Base-by-base conservation (phyloP, 2,113 vertebrate genomes). In the Scytalopus superciliaris region DNA sequence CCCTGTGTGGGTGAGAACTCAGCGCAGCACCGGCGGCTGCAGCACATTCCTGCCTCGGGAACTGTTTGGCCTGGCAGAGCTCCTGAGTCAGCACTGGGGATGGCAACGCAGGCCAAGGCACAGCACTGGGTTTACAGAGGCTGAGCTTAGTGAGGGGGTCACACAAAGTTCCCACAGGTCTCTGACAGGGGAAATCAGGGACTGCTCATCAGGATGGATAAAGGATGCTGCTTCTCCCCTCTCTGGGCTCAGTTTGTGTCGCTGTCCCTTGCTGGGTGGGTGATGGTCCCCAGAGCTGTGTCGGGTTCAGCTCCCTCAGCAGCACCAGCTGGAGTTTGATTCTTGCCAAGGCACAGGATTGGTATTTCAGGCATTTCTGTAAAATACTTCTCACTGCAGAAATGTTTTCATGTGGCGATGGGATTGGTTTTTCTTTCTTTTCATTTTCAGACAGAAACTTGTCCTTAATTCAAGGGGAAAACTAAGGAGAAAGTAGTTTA, bases 11-110 rank as follows among this genome's bases (percentile, higher is more conserved):
- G 49, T 87, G 68, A 97, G 82, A 66, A 75, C 14, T 87, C 53
- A 59, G 37, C 64, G 63, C 85, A 93, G 80, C 81, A 67, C 92
- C 37, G 14, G 59, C 25, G 52, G 47, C 49, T 73, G 63, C 85
- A 93, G 80, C 81, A 64, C 91, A 74, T 96, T 85, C 66, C 93
- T 97, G 77, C 86, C 33, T 21, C n/a, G n/a, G 76, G 68, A 83
- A 11, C 66, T 89, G 85, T 96, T 94, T 95, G 91, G 62, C 2
- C 89, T 97, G 96, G 93, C 94, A 78, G 74, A 80, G 84, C 9
- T 94, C 82, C 93, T 57, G 70, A 83, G 55, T 66, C 87, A 94
- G 94, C 92, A 67, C 19, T 33, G 8, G 9, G 7, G 83, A 56
- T 33, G 47, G 78, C 70, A 52, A 6, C 49, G 18, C 2, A 30